Conservation (phyloP, 2,888 invertebrate genomes). For the Platycnemis pennipes region DNA sequence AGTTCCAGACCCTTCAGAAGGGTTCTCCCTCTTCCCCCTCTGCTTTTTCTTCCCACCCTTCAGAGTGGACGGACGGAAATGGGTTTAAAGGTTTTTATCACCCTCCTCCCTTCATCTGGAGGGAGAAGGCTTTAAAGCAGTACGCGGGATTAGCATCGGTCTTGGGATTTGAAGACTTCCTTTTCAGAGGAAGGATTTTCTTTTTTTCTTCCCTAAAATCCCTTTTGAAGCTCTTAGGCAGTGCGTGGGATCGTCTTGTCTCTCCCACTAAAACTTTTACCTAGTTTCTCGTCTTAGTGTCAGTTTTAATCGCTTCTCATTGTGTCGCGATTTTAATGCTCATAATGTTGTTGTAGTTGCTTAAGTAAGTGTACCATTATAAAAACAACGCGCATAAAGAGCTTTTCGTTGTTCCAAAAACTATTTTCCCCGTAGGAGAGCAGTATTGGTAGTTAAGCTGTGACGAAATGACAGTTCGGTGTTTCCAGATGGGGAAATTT, state of each 20-base stretch:
- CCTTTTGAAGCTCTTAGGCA: neutral
- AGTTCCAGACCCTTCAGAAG: neutral
- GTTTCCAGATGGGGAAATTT: too few relatives aligned
- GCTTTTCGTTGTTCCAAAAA: neutral
- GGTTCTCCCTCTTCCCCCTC: neutral
- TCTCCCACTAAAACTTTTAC: neutral
- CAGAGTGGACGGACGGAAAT: neutral
- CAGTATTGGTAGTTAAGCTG: neutral
- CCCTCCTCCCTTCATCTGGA: neutral
- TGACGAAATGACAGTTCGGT: neutral
- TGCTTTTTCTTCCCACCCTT: neutral
- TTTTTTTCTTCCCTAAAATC: neutral
- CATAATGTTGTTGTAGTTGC: neutral
- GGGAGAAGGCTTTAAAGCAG: neutral
- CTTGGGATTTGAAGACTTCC: neutral
- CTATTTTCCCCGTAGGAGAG: neutral
- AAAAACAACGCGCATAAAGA: neutral
- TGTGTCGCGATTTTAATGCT: neutral
- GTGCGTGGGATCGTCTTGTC: neutral
- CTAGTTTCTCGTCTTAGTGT: neutral
- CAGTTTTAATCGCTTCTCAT: neutral
- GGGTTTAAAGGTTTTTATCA: neutral
- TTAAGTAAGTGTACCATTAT: neutral
- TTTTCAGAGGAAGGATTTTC: neutral
- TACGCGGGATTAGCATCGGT: slow-evolving; percentile 2